Percentiles rank a stretch among this genome's conserved stretches.
Conservation (phyloP, 2,888 invertebrate species). For the Steinernema scapterisci region DNA sequence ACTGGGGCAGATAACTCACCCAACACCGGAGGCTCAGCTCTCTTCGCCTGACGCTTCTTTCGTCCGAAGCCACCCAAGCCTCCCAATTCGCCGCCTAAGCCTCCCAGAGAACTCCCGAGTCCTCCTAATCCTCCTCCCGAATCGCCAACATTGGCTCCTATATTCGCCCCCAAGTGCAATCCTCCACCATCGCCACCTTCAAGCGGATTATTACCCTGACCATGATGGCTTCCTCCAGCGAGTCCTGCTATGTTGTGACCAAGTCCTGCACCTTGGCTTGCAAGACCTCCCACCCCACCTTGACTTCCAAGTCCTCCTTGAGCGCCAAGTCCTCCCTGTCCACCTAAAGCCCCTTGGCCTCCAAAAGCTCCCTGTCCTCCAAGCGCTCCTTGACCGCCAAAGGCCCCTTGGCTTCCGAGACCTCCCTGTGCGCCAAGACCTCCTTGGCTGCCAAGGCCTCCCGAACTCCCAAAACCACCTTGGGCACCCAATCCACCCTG, state of each 20-base stretch:
- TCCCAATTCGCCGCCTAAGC: conserved; percentile 28
- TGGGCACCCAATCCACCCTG: conserved; percentile 26
- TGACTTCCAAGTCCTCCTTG: conserved; percentile 26
- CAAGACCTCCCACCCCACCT: conserved; percentile 3
- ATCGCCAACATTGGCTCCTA: conserved; percentile 36
- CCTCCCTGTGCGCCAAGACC: conserved; percentile 29
- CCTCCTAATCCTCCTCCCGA: conserved; percentile 41
- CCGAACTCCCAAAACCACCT: not conserved
- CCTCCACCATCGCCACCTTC: not conserved
- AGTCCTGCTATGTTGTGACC: not conserved
- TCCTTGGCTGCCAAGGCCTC: conserved; percentile 35
- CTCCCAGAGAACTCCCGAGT: not conserved
- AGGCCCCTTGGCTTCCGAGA: conserved; percentile 36
- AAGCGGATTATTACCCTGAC: not conserved
- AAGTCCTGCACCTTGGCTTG: conserved; percentile 6
- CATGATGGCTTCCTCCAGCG: not conserved
- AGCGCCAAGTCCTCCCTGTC: not conserved
- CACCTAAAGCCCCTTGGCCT: not conserved
- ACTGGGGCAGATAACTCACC: no score
- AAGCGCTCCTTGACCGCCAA: conserved; percentile 36
- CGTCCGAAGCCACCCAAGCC: conserved; percentile 33
- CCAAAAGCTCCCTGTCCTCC: not conserved
- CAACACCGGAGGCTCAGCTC: not conserved
- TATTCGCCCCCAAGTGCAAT: not conserved
- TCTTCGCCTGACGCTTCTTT: not conserved